A percentile compares a stretch with the other conserved stretches of the same genome.
These are phyloP conservation scores for Podargus strigoides DNA, from an alignment of 2,797 vertebrate genomes.

Conservation along the genomic window DNA sequence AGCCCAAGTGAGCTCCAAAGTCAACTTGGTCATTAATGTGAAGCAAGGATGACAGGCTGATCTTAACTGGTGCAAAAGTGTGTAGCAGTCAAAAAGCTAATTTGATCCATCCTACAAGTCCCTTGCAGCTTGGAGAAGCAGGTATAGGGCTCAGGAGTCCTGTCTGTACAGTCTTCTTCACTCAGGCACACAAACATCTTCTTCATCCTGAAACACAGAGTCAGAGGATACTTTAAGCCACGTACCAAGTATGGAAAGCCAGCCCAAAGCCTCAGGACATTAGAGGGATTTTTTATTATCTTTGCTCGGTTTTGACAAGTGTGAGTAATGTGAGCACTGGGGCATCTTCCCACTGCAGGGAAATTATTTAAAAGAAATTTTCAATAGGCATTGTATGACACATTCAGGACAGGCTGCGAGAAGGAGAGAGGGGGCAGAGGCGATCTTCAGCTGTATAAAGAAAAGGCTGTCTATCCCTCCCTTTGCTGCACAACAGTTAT, in stretches of 20 bases:
- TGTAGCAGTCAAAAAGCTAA: not conserved
- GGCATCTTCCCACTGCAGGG: not conserved
- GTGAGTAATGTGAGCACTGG: slow-evolving; percentile 18
- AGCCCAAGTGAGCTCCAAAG: not conserved
- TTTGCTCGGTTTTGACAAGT: not conserved
- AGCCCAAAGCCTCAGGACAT: not conserved
- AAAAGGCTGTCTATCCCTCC: not conserved
- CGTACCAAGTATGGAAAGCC: not conserved
- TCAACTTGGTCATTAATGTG: not conserved
- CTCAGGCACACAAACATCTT: not conserved
- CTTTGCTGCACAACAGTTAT: slow-evolving; percentile 12
- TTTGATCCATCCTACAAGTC: not conserved
- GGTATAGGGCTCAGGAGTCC: not conserved
- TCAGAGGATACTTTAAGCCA: not conserved
- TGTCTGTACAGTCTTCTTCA: not conserved
- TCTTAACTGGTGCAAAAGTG: not conserved
- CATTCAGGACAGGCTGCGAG: not conserved
- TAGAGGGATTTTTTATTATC: not conserved
- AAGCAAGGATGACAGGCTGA: not conserved
- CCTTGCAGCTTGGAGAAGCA: not conserved
- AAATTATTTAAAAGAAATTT: slow-evolving; percentile 38
- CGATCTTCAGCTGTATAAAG: not conserved
- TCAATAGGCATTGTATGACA: not conserved
- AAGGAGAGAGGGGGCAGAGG: not conserved
- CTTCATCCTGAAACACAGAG: not conserved